Percentiles rank a stretch among this genome's conserved stretches.
Evolutionary conservation across 2,113 vertebrate genomes (phyloP).

Genomic region (Petroica traversi): DNA sequence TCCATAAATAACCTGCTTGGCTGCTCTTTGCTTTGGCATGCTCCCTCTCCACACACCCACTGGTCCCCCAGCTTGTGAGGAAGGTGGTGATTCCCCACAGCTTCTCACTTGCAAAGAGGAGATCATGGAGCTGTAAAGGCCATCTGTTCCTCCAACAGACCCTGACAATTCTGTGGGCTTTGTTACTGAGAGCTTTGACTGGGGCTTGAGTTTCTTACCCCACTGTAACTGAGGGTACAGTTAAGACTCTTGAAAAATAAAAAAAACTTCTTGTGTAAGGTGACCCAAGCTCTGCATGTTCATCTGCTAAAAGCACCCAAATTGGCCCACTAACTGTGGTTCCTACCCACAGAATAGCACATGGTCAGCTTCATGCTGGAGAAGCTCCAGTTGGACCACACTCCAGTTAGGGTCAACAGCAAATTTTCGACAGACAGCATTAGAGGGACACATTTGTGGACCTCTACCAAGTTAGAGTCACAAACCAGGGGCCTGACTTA

Average conservation of each 20-base stretch:
- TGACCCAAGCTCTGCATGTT: background rate
- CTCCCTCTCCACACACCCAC: background rate
- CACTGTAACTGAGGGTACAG: background rate
- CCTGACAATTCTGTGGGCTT: background rate
- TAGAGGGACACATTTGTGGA: background rate
- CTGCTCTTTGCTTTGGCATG: background rate
- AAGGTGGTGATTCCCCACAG: background rate
- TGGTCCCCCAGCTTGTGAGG: background rate
- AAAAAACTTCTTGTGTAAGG: background rate
- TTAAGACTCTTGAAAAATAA: background rate
- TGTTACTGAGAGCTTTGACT: background rate
- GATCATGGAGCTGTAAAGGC: background rate
- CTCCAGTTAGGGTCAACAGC: background rate
- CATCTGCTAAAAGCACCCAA: background rate
- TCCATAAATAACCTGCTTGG: background rate
- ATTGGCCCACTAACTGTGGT: background rate
- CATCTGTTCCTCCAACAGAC: background rate
- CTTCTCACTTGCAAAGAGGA: background rate
- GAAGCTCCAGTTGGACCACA: background rate
- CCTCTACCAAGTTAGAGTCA: background rate
- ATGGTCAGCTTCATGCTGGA: background rate
- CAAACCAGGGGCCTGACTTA: background rate
- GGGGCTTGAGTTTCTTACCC: background rate
- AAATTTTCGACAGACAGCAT: background rate
- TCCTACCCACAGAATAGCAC: background rate